Base-by-base conservation (phyloP, 2,888 invertebrate species). In the Drosophila maculinotata region DNA sequence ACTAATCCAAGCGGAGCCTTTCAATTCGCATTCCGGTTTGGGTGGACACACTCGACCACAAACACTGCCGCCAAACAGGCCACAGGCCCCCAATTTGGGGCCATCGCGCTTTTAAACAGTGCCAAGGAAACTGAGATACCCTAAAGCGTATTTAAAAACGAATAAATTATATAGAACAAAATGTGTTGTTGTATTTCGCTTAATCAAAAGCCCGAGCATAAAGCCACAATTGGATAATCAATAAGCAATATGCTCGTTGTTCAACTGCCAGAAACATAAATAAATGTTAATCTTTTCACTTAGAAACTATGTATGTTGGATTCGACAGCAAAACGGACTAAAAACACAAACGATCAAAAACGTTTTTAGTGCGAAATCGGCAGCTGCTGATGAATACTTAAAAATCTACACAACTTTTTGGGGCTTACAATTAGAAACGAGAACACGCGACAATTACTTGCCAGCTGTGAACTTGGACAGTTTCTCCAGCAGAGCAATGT, bases 401-500 rank as follows among this genome's bases (percentile, higher is more conserved):
- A 65, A 68, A 63, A 78, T 56, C 72, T 87, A 75, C 56, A 67
- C 69, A 82, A 86, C 68, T 63, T 51, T 59, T 31, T 4, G 4
- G 20, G 36, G 15, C 66, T 63, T 78, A 81, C 53, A 44, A 64
- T 66, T 80, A 81, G 28, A 47, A 73, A 66, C 35, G 26, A 33
- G 30, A 49, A 44, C 10, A 39, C 31, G 10, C 35, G 12, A 12
- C 17, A 7, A 58, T 76, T 69, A 82, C 74, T 91, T 90, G 76
- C 93, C 94, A 63, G 94, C 93, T 52, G 97, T 95, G 92, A 98
- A 98, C 79, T 95, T 95, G 51, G 97, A 97, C 47, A 99, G 73
- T 39, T 80, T 83, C 91, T 98, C 96, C 51, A 99, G 93, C 26
- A 99, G 93, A 59, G 94, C 94, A 89, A 99, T 96, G 91, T 99